Evolutionary conservation across 2,797 vertebrate species (phyloP).

Genomic region (Parotocinclus haroldoi): DNA sequence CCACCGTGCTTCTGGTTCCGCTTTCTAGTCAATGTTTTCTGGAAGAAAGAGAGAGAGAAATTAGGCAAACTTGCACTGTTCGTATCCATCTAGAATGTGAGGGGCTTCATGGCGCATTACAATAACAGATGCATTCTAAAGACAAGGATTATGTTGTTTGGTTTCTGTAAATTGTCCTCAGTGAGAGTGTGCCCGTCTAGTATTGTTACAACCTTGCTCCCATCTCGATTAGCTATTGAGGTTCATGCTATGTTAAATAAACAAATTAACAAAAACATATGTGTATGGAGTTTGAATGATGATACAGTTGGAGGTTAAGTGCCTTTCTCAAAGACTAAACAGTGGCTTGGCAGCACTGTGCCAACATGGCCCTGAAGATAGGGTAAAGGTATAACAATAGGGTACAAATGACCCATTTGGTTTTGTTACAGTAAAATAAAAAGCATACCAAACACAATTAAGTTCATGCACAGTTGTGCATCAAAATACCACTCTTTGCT

Average conservation of each 20-base stretch:
- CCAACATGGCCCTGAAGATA: background rate
- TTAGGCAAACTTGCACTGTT: conserved; percentile 10
- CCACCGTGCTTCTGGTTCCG: conserved; percentile 78
- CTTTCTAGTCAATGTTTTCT: conserved; percentile 81
- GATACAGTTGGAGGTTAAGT: no score
- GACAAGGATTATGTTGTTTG: no score
- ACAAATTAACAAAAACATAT: no score
- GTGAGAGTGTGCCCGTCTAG: no score
- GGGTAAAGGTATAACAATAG: background rate
- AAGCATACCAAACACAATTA: background rate
- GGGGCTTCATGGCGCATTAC: background rate
- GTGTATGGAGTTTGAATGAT: no score
- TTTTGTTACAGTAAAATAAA: background rate
- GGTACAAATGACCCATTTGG: background rate
- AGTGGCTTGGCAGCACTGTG: background rate
- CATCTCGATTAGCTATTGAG: no score
- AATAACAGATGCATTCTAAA: no score
- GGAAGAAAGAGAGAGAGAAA: conserved; percentile 34
- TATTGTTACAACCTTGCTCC: no score
- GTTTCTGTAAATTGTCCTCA: no score
- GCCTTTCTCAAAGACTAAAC: no score
- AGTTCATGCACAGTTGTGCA: background rate
- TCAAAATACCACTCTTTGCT: conserved; percentile 1
- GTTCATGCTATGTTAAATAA: no score
- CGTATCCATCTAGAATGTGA: conserved; percentile 32